These are phyloP conservation scores for Catharus bicknelli DNA, from an alignment of 2,113 vertebrate genomes.

Conservation along the genomic window DNA sequence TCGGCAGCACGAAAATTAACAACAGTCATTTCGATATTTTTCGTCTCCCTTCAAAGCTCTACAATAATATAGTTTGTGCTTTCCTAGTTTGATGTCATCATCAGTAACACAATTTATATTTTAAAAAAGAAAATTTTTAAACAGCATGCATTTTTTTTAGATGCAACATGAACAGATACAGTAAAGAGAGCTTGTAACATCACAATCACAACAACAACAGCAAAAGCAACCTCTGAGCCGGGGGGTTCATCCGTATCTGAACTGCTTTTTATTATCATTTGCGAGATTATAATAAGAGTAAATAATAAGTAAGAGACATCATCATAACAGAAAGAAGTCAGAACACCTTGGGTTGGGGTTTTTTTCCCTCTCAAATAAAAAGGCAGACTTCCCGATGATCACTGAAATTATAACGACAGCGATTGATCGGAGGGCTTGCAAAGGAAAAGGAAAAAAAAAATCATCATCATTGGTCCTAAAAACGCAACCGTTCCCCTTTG, in stretches of 20 bases:
- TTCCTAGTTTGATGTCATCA: conserved; percentile 2
- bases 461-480: conserved; percentile 58
- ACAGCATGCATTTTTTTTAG: conserved; percentile 53
- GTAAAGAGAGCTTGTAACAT: conserved; percentile 51
- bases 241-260: conserved; percentile 48
- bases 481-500: conserved; percentile 68
- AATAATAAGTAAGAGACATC: conserved; percentile 49
- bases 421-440: conserved; percentile 53
- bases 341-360: neutral
- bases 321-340: conserved; percentile 23
- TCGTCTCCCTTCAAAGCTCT: neutral
- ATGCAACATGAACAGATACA: conserved; percentile 47
- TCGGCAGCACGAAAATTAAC: neutral
- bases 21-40: neutral
- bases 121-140: neutral
- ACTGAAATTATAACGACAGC: conserved; percentile 56
- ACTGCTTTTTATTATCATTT: conserved; percentile 60
- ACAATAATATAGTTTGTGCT: neutral
- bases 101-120: neutral
- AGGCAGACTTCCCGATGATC: conserved; percentile 34
- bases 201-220: conserved; percentile 62
- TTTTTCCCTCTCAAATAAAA: conserved; percentile 36
- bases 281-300: conserved; percentile 2
- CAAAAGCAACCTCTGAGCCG: conserved; percentile 48
- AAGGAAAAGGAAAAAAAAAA: conserved; percentile 40